These are phyloP conservation scores for Xestia sexstrigata DNA, from an alignment of 2,888 invertebrate genomes.

Conservation along the genomic window DNA sequence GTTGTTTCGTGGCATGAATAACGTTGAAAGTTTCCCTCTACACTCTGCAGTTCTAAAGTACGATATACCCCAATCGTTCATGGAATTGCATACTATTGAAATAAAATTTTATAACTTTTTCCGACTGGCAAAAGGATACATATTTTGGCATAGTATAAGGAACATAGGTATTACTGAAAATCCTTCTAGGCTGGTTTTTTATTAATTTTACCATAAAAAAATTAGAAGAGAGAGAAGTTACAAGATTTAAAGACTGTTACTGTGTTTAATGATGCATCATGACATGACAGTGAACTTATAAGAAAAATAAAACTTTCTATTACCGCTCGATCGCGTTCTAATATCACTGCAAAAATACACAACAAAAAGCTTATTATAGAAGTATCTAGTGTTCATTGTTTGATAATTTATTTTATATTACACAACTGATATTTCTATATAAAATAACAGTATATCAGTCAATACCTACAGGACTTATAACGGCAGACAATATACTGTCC, in stretches of 20 bases:
- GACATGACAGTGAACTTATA: too few species aligned
- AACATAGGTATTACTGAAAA: slow-evolving; percentile 1
- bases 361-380: background rate
- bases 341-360: background rate
- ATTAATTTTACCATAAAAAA: background rate
- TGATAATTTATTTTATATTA: background rate
- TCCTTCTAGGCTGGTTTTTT: background rate
- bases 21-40: slow-evolving; percentile 43
- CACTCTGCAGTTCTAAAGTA: background rate
- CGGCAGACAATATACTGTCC: slow-evolving; percentile 27
- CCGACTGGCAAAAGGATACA: background rate
- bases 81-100: slow-evolving; percentile 29
- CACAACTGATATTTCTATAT: slow-evolving; percentile 8
- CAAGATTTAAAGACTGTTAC: background rate
- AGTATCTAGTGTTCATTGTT: background rate
- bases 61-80: slow-evolving; percentile 35
- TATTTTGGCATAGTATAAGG: background rate
- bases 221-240: background rate
- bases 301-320: too few species aligned
- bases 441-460: too few species aligned
- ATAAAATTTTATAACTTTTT: slow-evolving; percentile 3
- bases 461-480: background rate
- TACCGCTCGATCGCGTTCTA: too few species aligned
- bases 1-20: slow-evolving; percentile 40
- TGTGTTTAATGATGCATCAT: too few species aligned